These are phyloP conservation scores for Apteryx mantelli DNA, from an alignment of 2,113 vertebrate species.

Conservation along the genomic window DNA sequence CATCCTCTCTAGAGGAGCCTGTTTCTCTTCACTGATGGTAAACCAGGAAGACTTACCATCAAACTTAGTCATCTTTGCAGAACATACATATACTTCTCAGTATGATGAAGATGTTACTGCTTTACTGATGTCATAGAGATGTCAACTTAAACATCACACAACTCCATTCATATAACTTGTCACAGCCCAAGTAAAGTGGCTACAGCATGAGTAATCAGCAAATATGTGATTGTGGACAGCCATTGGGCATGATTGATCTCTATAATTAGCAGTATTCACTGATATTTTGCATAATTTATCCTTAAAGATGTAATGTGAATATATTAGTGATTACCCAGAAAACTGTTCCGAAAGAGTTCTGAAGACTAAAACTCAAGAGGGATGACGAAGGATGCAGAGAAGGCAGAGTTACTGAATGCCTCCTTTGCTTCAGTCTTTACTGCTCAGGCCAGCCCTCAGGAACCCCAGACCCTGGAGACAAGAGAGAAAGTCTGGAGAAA, in stretches of 20 bases:
- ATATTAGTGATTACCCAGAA: background rate
- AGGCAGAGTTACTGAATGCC: too few relatives aligned
- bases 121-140: background rate
- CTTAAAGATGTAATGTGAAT: background rate
- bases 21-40: background rate
- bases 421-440: too few relatives aligned
- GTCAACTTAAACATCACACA: background rate
- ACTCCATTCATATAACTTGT: background rate
- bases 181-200: fast-evolving
- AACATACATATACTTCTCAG: background rate
- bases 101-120: background rate
- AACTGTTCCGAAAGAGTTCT: background rate
- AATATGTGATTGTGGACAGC: background rate
- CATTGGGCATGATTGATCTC: background rate
- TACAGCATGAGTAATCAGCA: background rate
- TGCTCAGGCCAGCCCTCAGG: too few relatives aligned
- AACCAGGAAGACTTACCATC: background rate
- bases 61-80: background rate
- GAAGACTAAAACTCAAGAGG: background rate
- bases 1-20: background rate
- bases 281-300: background rate
- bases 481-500: too few relatives aligned
- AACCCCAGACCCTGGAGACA: too few relatives aligned
- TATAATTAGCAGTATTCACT: background rate
- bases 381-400: too few relatives aligned